Conservation (phyloP, 2,113 vertebrate genomes). For the Hippocampus comes region DNA sequence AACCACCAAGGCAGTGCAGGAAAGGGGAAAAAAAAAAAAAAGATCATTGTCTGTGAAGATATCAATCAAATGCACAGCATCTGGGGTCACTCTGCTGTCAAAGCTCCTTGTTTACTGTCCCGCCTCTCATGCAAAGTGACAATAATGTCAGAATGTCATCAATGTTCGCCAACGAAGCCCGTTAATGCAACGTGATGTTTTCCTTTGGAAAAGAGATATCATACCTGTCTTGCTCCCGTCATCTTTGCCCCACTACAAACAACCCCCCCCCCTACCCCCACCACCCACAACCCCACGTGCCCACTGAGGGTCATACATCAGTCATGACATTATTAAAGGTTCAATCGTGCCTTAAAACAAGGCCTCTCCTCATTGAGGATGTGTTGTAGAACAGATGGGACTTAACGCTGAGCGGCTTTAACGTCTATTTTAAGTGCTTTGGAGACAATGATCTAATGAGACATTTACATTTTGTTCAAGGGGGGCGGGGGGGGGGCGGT, state of each 20-base stretch:
- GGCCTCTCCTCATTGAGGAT: conserved; percentile 51
- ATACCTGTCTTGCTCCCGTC: conserved; percentile 38
- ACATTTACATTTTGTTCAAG: conserved; percentile 60
- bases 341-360: conserved; percentile 74
- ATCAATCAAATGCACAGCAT: conserved; percentile 78
- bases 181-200: conserved; percentile 49
- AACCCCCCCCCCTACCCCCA: conserved; percentile 20
- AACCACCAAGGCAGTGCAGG: conserved; percentile 55
- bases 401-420: conserved; percentile 61
- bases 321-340: conserved; percentile 76
- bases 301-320: conserved; percentile 61
- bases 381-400: conserved; percentile 62
- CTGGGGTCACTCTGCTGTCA: conserved; percentile 75
- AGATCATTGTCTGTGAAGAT: conserved; percentile 72
- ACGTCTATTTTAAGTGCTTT: conserved; percentile 71
- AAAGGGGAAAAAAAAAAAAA: conserved; percentile 1
- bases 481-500: conserved; percentile 12
- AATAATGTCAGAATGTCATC: conserved; percentile 69
- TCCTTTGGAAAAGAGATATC: conserved; percentile 28
- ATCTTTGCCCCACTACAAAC: conserved; percentile 32
- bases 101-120: conserved; percentile 57
- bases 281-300: not conserved
- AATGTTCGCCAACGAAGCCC: conserved; percentile 46
- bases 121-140: conserved; percentile 69
- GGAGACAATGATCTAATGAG: conserved; percentile 67